Percentiles rank a stretch among this genome's conserved stretches.
phyloP scores from a whole-genome alignment of 2,888 invertebrate species.

The Boloria euphrosyne region DNA sequence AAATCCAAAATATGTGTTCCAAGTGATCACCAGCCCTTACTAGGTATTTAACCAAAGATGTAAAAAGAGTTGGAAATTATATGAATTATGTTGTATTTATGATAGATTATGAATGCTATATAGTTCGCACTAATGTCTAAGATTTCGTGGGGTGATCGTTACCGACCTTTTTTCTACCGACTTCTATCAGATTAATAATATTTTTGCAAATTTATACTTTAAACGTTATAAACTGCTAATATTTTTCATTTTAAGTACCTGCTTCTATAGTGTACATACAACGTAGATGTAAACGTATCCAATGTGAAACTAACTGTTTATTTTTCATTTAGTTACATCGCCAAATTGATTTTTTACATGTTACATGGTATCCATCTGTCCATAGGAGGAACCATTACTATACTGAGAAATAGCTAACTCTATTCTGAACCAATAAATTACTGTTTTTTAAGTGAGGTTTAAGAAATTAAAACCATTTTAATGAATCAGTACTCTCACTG shows the following conservation, averaged over 20 bases:
- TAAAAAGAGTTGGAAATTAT: slow-evolving; percentile 74
- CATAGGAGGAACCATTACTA: no score
- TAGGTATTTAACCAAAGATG: slow-evolving; percentile 80
- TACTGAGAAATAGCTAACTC: no score
- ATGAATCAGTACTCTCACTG: neutral
- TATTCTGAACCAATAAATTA: no score
- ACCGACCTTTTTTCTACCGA: neutral
- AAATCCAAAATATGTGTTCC: slow-evolving; percentile 52
- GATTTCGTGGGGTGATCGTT: slow-evolving; percentile 8
- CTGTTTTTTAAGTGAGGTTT: no score
- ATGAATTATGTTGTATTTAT: slow-evolving; percentile 50
- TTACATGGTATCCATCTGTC: no score
- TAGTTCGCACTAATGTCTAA: slow-evolving; percentile 10
- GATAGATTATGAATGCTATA: slow-evolving; percentile 37
- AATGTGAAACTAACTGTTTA: neutral
- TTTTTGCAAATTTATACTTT: neutral
- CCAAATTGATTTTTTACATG: neutral
- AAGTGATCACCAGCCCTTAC: slow-evolving; percentile 70
- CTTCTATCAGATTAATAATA: neutral
- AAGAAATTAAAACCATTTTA: neutral
- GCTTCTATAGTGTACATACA: slow-evolving; percentile 1
- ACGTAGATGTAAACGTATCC: neutral
- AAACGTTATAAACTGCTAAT: neutral
- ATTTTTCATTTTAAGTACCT: slow-evolving; percentile 5
- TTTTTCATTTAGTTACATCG: neutral